Conservation (phyloP, 2,797 vertebrate species). For the Synanceia verrucosa region DNA sequence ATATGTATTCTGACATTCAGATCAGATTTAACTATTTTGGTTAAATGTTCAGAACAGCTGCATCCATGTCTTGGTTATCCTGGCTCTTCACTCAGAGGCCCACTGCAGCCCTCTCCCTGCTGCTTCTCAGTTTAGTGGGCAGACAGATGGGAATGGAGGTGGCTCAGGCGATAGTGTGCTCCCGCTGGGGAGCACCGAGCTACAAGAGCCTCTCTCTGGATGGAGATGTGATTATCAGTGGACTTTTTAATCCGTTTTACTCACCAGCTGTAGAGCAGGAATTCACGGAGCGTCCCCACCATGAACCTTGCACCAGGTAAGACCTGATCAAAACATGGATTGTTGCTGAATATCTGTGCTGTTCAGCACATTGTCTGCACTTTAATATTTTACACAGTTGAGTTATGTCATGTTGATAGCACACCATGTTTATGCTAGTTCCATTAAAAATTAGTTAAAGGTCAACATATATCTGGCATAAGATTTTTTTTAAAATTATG, state of each 20-base stretch:
- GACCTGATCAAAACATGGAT: neutral
- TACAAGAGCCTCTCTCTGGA: slow-evolving; percentile 64
- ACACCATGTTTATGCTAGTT: neutral
- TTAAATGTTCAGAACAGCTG: slow-evolving; percentile 20
- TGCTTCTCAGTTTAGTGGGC: slow-evolving; percentile 34
- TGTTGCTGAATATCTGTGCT: neutral
- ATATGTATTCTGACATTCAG: neutral
- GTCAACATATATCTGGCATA: neutral
- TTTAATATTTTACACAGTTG: too few relatives aligned
- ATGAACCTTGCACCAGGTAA: too few relatives aligned
- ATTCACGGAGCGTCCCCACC: too few relatives aligned
- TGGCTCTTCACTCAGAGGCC: slow-evolving; percentile 13
- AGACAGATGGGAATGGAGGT: slow-evolving; percentile 16
- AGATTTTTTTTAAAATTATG: neutral
- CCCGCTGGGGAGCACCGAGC: slow-evolving; percentile 39
- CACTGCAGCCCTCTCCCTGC: slow-evolving; percentile 15
- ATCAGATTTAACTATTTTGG: neutral
- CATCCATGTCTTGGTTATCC: slow-evolving; percentile 39
- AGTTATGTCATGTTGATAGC: too few relatives aligned
- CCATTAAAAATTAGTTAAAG: neutral
- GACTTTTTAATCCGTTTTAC: slow-evolving; percentile 72
- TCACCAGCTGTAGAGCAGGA: neutral
- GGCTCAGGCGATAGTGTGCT: slow-evolving; percentile 42
- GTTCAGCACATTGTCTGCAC: too few relatives aligned
- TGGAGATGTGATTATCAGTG: slow-evolving; percentile 79